Conservation (phyloP, 2,797 vertebrate genomes). For the Micromesistius poutassou region DNA sequence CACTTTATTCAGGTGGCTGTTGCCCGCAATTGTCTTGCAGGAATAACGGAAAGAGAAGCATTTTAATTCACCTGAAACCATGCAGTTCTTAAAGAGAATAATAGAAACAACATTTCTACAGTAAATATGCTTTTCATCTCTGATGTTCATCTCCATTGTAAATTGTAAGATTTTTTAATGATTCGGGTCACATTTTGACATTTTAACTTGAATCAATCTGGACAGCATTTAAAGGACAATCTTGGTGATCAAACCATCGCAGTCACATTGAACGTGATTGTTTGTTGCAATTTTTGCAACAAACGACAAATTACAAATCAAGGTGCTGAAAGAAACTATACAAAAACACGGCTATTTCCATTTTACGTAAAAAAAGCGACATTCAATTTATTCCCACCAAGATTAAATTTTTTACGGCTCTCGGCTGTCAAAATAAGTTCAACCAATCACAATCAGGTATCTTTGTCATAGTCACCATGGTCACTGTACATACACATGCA, state of each 20-base stretch:
- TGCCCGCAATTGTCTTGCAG: conserved; percentile 80
- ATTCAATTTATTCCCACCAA: too few relatives aligned
- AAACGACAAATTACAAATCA: too few relatives aligned
- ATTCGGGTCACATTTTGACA: not conserved
- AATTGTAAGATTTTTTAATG: not conserved
- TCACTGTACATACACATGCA: too few relatives aligned
- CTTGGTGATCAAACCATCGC: not conserved
- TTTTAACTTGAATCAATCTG: not conserved
- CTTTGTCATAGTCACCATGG: too few relatives aligned
- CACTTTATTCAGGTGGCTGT: conserved; percentile 89
- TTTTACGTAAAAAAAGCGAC: too few relatives aligned
- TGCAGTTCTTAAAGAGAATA: not conserved
- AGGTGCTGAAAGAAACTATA: too few relatives aligned
- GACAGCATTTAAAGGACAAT: not conserved
- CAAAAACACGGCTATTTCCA: too few relatives aligned
- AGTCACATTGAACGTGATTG: too few relatives aligned
- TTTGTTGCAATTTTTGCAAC: too few relatives aligned
- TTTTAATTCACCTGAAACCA: conserved; percentile 41
- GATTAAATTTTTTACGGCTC: too few relatives aligned
- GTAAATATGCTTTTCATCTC: not conserved
- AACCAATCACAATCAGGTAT: too few relatives aligned
- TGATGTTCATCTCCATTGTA: not conserved
- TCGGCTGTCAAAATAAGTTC: too few relatives aligned
- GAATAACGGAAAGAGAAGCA: conserved; percentile 62
- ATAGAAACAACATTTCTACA: not conserved